Conservation (phyloP, 1,140 invertebrate genomes). For the Cyclina sinensis region DNA sequence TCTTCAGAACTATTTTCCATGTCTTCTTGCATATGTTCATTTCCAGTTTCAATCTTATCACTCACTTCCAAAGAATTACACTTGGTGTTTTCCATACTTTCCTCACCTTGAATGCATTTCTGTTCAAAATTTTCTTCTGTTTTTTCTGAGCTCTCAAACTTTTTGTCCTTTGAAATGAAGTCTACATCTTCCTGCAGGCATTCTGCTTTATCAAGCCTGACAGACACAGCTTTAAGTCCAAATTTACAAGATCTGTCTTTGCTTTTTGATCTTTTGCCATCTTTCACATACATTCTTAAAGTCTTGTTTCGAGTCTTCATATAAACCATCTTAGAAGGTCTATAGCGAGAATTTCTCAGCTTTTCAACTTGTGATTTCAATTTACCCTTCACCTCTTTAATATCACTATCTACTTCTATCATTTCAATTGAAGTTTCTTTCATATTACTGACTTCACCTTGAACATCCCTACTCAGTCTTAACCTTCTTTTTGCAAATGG, state of each 20-base stretch:
- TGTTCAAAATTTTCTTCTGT: too few species aligned
- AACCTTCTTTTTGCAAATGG: slow-evolving; percentile 23
- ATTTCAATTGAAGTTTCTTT: background rate
- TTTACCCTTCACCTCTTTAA: background rate
- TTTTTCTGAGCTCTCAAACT: too few species aligned
- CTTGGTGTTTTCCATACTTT: too few species aligned
- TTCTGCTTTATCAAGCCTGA: background rate
- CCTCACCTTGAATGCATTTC: too few species aligned
- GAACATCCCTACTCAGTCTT: background rate
- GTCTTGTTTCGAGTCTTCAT: slow-evolving; percentile 1
- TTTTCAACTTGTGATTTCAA: slow-evolving; percentile 33
- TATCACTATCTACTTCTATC: background rate
- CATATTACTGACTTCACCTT: background rate
- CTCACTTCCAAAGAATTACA: background rate
- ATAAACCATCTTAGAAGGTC: background rate
- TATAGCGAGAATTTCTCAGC: background rate
- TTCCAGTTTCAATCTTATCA: slow-evolving; percentile 23
- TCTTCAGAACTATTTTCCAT: slow-evolving; percentile 18
- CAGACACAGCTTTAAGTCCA: slow-evolving; percentile 2
- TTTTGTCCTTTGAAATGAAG: too few species aligned
- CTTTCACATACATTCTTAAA: background rate
- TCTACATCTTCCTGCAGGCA: background rate
- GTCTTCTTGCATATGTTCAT: background rate
- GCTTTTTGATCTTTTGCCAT: background rate
- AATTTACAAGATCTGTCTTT: background rate